Evolutionary conservation across 2,113 vertebrate genomes (phyloP), one percentile per base, ranked within the genome.

Genomic region (Tyrannus savana): DNA sequence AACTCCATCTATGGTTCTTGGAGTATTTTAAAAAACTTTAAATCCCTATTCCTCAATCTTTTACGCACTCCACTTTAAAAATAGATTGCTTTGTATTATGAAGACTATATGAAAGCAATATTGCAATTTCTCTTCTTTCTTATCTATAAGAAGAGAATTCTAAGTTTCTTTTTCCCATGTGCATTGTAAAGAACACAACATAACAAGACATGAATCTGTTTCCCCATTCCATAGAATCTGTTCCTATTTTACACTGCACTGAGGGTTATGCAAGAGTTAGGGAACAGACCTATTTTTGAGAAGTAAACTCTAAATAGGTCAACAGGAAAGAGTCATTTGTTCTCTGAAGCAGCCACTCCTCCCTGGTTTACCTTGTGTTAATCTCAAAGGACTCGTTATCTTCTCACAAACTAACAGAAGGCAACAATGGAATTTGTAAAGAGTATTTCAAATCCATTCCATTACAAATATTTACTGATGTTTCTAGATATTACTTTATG

Each of bases 291-390:
- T 73, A 33, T 82, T 96, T 88, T 68, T 66, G 56, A 47, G 42
- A 96, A 88, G 42, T 89, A 80, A 95, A 85, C 74, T 68, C 68
- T 94, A 97, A 95, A 71, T 94, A 53, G 93, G 72, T 94, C 94
- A 88, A 16, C 9, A 96, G 49, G 4, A 87, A 90, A 87, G 44
- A 96, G n/a, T 44, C 23, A 31, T 78, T 89, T 89, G 31, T 77
- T 89, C 44, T 47, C 46, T 84, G 84, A 91, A 94, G 69, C 84
- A 92, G 22, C 50, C 23, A 17, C 75, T 89, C 13, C 35, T 35
- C 15, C 49, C 55, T 10, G 16, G 7, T 68, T 94, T 84, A 83
- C 74, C 95, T 95, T 90, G 24, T 75, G 62, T 74, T 88, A 84
- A 60, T 79, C 87, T 97, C 87, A 83, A 74, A 93, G 74, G 76